A percentile compares a stretch with the other conserved stretches of the same genome.
Evolutionary conservation across 2,888 invertebrate genomes (phyloP).

Genomic region (Thymelicus acteon): DNA sequence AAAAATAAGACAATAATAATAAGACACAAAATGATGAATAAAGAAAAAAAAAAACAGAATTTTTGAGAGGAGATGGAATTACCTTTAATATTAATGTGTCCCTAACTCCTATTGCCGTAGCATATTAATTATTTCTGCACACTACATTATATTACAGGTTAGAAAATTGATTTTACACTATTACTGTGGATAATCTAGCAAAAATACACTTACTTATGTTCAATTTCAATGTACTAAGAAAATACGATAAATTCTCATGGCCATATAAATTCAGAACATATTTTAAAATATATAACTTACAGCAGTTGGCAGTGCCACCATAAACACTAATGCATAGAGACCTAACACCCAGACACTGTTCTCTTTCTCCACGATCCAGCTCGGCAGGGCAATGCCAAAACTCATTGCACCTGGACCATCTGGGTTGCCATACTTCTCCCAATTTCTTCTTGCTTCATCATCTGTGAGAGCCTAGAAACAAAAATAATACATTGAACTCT

Average conservation of each 20-base stretch:
- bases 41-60: too few species aligned
- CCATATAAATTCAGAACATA: not conserved
- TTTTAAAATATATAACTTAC: slow-evolving; percentile 72
- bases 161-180: too few species aligned
- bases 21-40: too few species aligned
- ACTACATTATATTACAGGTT: too few species aligned
- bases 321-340: slow-evolving; percentile 97
- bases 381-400: slow-evolving; percentile 99
- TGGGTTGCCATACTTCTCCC: slow-evolving; percentile 99
- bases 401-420: slow-evolving; percentile 99
- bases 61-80: too few species aligned
- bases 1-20: slow-evolving; percentile 43
- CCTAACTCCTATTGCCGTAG: too few species aligned
- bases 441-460: slow-evolving; percentile 98
- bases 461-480: slow-evolving; percentile 93
- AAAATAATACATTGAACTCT: not conserved
- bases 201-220: too few species aligned
- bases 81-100: too few species aligned
- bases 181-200: too few species aligned
- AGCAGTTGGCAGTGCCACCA: slow-evolving; percentile 96
- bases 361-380: slow-evolving; percentile 99
- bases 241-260: too few species aligned
- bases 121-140: too few species aligned
- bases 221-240: too few species aligned
- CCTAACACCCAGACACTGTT: slow-evolving; percentile 99